Percentiles rank a stretch among this genome's conserved stretches.
Evolutionary conservation across 2,113 vertebrate genomes (phyloP).

Genomic region (Numida meleagris): DNA sequence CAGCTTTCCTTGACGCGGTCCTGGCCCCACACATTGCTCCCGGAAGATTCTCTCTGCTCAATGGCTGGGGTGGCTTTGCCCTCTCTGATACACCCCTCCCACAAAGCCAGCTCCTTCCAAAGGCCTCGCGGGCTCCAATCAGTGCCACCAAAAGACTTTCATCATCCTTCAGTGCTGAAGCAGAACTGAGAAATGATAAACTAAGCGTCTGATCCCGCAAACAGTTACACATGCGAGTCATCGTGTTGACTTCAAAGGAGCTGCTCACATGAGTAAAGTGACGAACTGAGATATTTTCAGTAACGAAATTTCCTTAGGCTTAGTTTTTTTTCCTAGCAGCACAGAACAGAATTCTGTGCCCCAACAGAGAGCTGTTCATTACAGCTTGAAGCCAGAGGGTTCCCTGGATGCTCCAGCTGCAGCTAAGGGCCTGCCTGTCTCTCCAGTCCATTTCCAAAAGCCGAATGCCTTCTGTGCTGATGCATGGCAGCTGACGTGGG

Average conservation of each 20-base stretch:
- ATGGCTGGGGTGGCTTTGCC: background rate
- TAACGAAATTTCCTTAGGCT: background rate
- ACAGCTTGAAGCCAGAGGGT: background rate
- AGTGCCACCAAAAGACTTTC: background rate
- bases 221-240: background rate
- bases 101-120: background rate
- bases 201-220: background rate
- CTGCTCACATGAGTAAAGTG: background rate
- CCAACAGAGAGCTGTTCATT: background rate
- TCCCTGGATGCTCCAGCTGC: background rate
- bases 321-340: background rate
- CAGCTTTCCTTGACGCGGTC: background rate
- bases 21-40: fast-evolving
- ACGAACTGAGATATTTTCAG: background rate
- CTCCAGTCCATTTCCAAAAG: background rate
- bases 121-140: background rate
- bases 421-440: background rate
- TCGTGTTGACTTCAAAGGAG: background rate
- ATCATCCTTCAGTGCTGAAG: background rate
- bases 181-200: conserved; percentile 17
- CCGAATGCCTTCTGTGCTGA: background rate
- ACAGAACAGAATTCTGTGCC: background rate
- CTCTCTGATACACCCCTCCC: background rate
- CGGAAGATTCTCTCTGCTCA: fast-evolving
- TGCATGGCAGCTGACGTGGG: background rate